Evolutionary conservation across 2,113 vertebrate genomes (phyloP).

Genomic region (Bubalus kerabau): DNA sequence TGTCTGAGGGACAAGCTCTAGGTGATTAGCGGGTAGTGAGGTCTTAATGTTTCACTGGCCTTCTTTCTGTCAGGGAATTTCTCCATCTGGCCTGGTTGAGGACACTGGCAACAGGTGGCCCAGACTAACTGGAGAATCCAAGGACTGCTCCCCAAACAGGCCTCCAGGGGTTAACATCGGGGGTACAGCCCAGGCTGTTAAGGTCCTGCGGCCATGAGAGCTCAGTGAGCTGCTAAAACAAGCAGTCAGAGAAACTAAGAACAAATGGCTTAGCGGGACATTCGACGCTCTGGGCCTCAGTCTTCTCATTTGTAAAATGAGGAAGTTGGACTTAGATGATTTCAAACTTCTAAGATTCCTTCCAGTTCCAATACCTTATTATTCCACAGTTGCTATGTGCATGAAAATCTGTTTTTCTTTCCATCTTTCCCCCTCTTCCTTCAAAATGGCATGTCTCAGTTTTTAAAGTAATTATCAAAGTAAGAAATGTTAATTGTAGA

Average conservation of each 20-base stretch:
- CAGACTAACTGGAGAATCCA: not conserved
- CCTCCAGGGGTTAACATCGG: not conserved
- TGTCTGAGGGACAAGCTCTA: not conserved
- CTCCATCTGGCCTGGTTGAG: not conserved
- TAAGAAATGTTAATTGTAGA: not conserved
- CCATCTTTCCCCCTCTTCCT: not conserved
- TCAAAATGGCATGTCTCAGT: not conserved
- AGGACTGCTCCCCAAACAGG: not conserved
- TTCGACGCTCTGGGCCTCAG: not conserved
- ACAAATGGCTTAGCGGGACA: not conserved
- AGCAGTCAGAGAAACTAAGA: not conserved
- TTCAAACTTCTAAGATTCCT: not conserved
- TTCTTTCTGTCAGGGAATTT: not conserved
- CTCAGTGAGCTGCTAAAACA: not conserved
- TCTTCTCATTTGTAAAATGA: not conserved
- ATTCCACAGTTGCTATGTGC: not conserved
- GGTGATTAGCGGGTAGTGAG: accelerated
- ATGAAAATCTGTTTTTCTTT: not conserved
- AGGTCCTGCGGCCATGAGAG: not conserved
- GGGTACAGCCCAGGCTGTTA: not conserved
- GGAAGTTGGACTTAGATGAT: not conserved
- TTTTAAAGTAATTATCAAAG: not conserved
- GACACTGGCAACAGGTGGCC: not conserved
- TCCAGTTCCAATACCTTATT: not conserved
- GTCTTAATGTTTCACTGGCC: not conserved